A percentile compares a stretch with the other conserved stretches of the same genome.
Conservation (phyloP, 2,888 invertebrate species). For the Brenthis hecate region DNA sequence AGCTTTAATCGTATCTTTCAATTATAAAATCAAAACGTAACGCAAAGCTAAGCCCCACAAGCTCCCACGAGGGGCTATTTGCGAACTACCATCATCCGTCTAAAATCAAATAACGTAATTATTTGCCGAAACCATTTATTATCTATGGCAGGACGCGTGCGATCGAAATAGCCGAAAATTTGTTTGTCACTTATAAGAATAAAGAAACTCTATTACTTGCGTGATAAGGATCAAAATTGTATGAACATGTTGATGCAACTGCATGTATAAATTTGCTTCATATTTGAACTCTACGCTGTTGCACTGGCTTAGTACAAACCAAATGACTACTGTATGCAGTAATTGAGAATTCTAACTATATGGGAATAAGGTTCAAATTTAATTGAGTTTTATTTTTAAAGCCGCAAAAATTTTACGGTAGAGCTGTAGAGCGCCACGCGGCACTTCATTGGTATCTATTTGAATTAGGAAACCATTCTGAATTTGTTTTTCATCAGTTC, state of each 20-base stretch:
- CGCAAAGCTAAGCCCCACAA: slow-evolving; percentile 44
- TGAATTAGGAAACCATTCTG: slow-evolving; percentile 72
- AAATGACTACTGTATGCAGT: not conserved
- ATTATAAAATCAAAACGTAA: slow-evolving; percentile 37
- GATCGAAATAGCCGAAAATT: slow-evolving; percentile 38
- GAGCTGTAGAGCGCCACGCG: slow-evolving; percentile 66
- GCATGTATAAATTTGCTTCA: slow-evolving; percentile 27
- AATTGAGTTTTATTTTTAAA: slow-evolving; percentile 1
- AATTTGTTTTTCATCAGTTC: slow-evolving; percentile 80
- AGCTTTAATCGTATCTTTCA: slow-evolving; percentile 28
- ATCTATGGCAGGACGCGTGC: slow-evolving; percentile 73
- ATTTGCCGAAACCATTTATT: slow-evolving; percentile 80
- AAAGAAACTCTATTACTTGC: slow-evolving; percentile 27
- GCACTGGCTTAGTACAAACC: slow-evolving; percentile 13
- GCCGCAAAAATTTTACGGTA: slow-evolving; percentile 21
- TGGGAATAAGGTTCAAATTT: slow-evolving; percentile 20
- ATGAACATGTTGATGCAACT: slow-evolving; percentile 4
- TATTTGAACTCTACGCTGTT: slow-evolving; percentile 32
- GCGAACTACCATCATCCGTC: slow-evolving; percentile 75
- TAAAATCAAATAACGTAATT: slow-evolving; percentile 80
- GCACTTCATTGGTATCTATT: slow-evolving; percentile 78
- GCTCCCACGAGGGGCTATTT: slow-evolving; percentile 75
- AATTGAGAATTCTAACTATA: not conserved
- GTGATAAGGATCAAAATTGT: slow-evolving; percentile 29
- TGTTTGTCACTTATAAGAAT: slow-evolving; percentile 42